Conservation (phyloP, 2,113 vertebrate genomes). For the Bagarius yarrelli region DNA sequence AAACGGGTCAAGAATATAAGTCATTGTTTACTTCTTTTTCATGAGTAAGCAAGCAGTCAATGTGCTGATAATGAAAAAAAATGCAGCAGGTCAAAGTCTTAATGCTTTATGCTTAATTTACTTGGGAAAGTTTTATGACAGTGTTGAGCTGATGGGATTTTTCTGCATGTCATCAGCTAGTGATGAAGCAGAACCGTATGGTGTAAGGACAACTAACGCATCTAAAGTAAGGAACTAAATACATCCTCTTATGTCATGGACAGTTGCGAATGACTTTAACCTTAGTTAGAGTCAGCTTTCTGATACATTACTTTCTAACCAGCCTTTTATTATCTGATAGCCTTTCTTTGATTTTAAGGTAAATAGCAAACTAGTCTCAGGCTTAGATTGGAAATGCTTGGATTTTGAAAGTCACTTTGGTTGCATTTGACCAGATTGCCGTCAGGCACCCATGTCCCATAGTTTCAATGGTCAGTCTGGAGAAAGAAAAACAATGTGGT, state of each 20-base stretch:
- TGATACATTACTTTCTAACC: not conserved
- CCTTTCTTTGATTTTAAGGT: not conserved
- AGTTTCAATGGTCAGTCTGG: no score
- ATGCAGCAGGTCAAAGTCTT: not conserved
- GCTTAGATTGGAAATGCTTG: no score
- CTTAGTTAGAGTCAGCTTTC: not conserved
- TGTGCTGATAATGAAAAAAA: not conserved
- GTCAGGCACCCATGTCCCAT: no score
- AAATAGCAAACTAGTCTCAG: no score
- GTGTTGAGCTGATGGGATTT: not conserved
- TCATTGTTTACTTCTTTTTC: not conserved
- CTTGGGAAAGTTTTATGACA: not conserved
- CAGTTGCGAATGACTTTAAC: not conserved
- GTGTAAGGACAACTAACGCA: not conserved
- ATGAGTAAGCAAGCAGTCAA: slow-evolving; percentile 4
- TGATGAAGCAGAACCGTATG: not conserved
- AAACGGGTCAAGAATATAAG: not conserved
- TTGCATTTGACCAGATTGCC: no score
- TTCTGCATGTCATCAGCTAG: not conserved
- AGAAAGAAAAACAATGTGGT: no score
- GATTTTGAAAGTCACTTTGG: no score
- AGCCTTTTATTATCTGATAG: not conserved
- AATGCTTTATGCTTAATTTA: not conserved
- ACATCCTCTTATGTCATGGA: not conserved
- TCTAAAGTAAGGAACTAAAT: not conserved